Conservation (phyloP, 1,140 invertebrate genomes). For the Heliothis subflexa region DNA sequence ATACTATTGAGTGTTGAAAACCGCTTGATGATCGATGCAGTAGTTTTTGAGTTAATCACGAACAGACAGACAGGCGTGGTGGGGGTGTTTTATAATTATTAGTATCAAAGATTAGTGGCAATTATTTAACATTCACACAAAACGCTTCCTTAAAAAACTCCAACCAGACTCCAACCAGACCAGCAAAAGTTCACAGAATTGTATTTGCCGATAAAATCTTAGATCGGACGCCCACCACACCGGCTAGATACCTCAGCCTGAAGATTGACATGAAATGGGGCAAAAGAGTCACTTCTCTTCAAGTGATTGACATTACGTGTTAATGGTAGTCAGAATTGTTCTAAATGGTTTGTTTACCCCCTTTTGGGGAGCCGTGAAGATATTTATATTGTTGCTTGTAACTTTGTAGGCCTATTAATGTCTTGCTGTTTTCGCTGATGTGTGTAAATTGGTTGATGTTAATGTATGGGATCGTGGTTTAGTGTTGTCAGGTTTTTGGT, state of each 20-base stretch:
- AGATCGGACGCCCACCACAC: slow-evolving; percentile 14
- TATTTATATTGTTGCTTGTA: slow-evolving; percentile 32
- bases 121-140: too few species aligned
- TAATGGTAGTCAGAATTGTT: slow-evolving; percentile 26
- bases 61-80: too few species aligned
- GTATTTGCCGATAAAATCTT: slow-evolving; percentile 35
- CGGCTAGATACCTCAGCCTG: slow-evolving; percentile 1
- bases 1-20: too few species aligned
- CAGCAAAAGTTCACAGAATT: slow-evolving; percentile 24
- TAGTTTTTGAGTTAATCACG: too few species aligned
- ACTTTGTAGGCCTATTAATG: slow-evolving; percentile 18
- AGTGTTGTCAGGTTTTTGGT: not conserved
- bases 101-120: too few species aligned
- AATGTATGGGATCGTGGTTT: not conserved
- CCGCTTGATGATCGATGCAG: too few species aligned
- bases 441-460: slow-evolving; percentile 21
- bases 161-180: too few species aligned
- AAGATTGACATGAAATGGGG: slow-evolving; percentile 41
- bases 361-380: slow-evolving; percentile 21
- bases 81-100: too few species aligned
- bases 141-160: not conserved
- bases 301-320: slow-evolving; percentile 33
- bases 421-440: not conserved
- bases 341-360: slow-evolving; percentile 28
- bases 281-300: slow-evolving; percentile 14